Evolutionary conservation across 1,140 invertebrate species (phyloP), one percentile per base, ranked within the genome.

Genomic region (Zaprionus capensis): DNA sequence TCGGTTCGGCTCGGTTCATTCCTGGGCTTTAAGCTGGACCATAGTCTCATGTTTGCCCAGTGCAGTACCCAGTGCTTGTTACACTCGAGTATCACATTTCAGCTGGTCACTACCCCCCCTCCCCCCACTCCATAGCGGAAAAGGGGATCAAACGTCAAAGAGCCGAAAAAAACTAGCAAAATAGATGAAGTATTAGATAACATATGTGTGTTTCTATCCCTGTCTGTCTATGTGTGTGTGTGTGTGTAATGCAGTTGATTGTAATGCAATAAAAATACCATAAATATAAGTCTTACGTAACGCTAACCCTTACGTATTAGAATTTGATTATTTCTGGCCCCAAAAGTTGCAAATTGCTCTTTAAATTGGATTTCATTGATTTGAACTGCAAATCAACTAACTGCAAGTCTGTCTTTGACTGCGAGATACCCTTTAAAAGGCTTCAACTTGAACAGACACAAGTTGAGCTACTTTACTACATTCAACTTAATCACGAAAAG

Each of bases 41-140:
- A 58, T 15, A 44, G 24, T 34, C 68, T 51, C 68, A 28, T 75
- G 67, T 59, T 64, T 58, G 67, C 53, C 38, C 15, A 41, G 58
- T 70, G 67, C 72, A 63, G 38, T 71, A 59, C 72, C 71, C 72
- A 64, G 38, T 71, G 72, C 72, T 75, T 71, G 51, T 64, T 75
- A 66, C 65, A 28, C 66, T 56, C 66, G 63, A 74, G 44, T 70
- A 70, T 70, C 66, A 28, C 38, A 67, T 67, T 58, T 57, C 65
- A 57, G 31, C 53, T 58, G 9, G n/a, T 4, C 28, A 41, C 26
- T 3, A 12, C 44, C 20, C 9, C 31, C 28, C 5, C 34, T n/a
- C 1, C 59, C 31, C 46, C 1, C 17, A 3, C 11, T 3, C 28
- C 9, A 5, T 15, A 36, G 22, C 17, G 26, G 2, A 14, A 12